Evolutionary conservation across 53 echinoderm and acorn worm genomes (phyloP), one percentile per base, ranked within the genome.

Genomic region (Luidia sarsii): DNA sequence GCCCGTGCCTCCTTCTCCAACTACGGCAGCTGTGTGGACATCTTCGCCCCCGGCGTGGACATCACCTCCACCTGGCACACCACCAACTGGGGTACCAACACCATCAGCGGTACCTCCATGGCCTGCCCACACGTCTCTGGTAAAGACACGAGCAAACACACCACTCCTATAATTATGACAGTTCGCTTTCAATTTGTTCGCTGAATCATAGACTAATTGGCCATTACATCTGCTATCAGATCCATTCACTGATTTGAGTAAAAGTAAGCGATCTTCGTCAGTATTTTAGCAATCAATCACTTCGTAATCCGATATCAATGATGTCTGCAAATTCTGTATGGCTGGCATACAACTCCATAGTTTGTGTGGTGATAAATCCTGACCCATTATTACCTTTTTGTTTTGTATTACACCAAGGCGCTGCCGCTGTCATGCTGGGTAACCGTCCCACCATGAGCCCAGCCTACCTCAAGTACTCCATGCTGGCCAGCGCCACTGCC

Each of bases 81-180:
- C 77, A 59, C 59, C 50, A 59, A 75, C 77, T 57, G 39, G 59
- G 77, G 59, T 25, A 75, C 88, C 59, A 82, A 73, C 77, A 83
- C 83, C 69, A 89, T 83, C 79, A 89, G 89, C 28, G 89, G 89
- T 49, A 89, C 89, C 79, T 89, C 89, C 51, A 89, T 89, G 89
- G 89, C 89, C 48, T 79, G 83, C 54, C 89, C 89, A 49, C 89
- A 89, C 46, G 89, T 89, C 46, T 74, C 89, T 33, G 89, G 89
- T 89, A 75, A 39, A 50, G 56, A 41, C 41, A 41, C 41, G 41
- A 41, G n/a, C n/a, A n/a, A n/a, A n/a, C n/a, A n/a, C n/a, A 41
- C 41, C 41, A 41, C 41, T 41, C 41, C 6, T n/a, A n/a, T n/a
- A n/a, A n/a, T n/a, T n/a, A n/a, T n/a, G n/a, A n/a, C n/a, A n/a